Percentiles rank a stretch among this genome's conserved stretches.
Evolutionary conservation across 1,140 invertebrate genomes (phyloP).

Genomic region (Macrobrachium nipponense): DNA sequence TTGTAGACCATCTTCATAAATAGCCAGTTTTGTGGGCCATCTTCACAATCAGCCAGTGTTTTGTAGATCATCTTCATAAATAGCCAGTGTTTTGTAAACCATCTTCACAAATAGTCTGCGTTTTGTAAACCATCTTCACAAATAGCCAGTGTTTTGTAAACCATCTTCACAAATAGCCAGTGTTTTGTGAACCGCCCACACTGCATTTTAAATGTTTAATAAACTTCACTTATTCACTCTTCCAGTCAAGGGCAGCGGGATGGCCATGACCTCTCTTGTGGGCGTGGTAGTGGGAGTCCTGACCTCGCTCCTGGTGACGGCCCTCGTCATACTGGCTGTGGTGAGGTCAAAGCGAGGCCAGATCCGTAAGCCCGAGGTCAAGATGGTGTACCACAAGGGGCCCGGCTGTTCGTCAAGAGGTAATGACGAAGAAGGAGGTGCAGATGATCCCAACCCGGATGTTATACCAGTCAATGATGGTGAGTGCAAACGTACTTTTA

Average conservation of each 20-base stretch:
- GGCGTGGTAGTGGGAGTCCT: constrained; percentile 79
- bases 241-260: constrained; percentile 63
- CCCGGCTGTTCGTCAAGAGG: neutral
- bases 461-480: constrained; percentile 26
- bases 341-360: constrained; percentile 26
- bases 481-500: constrained; percentile 3
- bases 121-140: too few species aligned
- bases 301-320: constrained; percentile 41
- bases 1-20: too few species aligned
- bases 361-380: constrained; percentile 38
- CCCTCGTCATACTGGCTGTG: constrained; percentile 25
- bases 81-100: too few species aligned
- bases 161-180: too few species aligned
- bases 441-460: constrained; percentile 41
- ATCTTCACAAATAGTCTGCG: too few species aligned
- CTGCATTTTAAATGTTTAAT: neutral
- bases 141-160: too few species aligned
- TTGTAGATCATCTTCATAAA: too few species aligned
- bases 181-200: neutral
- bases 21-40: too few species aligned
- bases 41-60: too few species aligned
- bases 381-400: constrained; percentile 43
- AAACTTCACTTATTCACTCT: neutral
- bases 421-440: neutral
- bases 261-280: constrained; percentile 81